phyloP scores from a whole-genome alignment of 2,113 vertebrate genomes.

The Eretmochelys imbricata region DNA sequence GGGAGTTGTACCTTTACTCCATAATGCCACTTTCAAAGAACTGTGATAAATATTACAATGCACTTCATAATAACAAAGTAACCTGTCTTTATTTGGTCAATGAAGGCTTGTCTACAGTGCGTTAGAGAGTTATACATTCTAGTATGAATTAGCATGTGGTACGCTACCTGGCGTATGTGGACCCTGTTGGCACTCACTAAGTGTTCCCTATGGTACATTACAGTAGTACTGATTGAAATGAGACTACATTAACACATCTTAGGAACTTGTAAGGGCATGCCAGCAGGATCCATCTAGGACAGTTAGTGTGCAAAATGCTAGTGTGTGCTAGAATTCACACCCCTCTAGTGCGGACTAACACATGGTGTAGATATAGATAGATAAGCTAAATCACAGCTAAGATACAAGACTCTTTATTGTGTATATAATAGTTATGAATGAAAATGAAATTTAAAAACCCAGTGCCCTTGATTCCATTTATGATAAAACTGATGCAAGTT shows the following conservation, averaged over 20 bases:
- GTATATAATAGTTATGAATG: background rate
- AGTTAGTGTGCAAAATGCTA: background rate
- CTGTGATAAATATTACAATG: background rate
- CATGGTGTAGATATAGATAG: background rate
- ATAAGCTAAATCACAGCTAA: background rate
- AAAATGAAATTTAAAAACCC: background rate
- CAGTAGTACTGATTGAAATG: too few relatives aligned
- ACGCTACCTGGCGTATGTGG: too few relatives aligned
- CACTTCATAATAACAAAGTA: background rate
- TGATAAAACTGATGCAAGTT: background rate
- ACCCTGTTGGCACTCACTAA: too few relatives aligned
- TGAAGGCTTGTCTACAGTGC: background rate
- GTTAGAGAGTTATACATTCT: background rate
- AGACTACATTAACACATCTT: too few relatives aligned
- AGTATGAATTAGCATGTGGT: too few relatives aligned
- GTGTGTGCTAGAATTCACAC: background rate
- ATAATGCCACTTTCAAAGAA: background rate
- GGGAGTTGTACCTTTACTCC: background rate
- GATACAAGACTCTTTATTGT: background rate
- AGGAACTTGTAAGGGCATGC: too few relatives aligned
- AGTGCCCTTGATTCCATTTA: background rate
- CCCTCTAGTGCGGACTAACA: background rate
- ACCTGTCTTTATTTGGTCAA: background rate
- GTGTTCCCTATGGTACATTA: too few relatives aligned
- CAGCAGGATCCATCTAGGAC: background rate